phyloP scores from a whole-genome alignment of 1,140 invertebrate genomes.

The Trigoniulus corallinus region DNA sequence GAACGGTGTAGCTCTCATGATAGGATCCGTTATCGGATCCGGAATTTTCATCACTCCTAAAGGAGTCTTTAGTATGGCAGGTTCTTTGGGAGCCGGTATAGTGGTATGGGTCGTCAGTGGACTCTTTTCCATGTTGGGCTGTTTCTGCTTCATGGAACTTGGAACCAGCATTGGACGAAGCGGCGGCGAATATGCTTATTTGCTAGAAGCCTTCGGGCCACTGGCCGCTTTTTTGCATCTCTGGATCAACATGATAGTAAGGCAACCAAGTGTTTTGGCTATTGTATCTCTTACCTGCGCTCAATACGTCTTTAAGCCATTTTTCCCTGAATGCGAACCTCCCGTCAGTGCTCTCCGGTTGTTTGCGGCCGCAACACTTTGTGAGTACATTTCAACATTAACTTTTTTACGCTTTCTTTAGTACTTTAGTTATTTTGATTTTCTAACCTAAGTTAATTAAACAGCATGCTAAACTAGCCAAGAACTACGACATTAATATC shows the following conservation, averaged over 20 bases:
- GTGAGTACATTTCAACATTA: constrained; percentile 16
- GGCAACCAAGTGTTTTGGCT: constrained; percentile 63
- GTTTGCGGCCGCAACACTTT: constrained; percentile 31
- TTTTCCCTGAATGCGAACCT: constrained; percentile 22
- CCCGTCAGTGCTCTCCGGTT: constrained; percentile 21
- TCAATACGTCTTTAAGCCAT: constrained; percentile 40
- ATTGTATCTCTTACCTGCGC: constrained; percentile 68
- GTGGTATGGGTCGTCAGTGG: constrained; percentile 56
- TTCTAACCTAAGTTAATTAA: too few relatives aligned
- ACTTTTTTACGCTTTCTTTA: too few relatives aligned
- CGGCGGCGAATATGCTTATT: constrained; percentile 77
- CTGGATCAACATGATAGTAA: constrained; percentile 72
- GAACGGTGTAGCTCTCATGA: constrained; percentile 72
- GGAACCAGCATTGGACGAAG: constrained; percentile 52
- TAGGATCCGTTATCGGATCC: constrained; percentile 60
- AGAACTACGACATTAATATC: too few relatives aligned
- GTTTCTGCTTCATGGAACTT: constrained; percentile 69
- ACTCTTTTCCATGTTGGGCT: constrained; percentile 52
- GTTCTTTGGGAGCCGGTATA: constrained; percentile 21
- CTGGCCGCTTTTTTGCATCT: constrained; percentile 68
- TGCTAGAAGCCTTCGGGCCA: constrained; percentile 71
- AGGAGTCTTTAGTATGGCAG: constrained; percentile 36
- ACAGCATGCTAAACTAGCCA: too few relatives aligned
- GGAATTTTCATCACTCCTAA: constrained; percentile 66
- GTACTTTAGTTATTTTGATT: too few relatives aligned